Percentiles rank a stretch among this genome's conserved stretches.
These are phyloP conservation scores for Ips nitidus DNA, from an alignment of 1,140 invertebrate genomes.

Conservation along the genomic window DNA sequence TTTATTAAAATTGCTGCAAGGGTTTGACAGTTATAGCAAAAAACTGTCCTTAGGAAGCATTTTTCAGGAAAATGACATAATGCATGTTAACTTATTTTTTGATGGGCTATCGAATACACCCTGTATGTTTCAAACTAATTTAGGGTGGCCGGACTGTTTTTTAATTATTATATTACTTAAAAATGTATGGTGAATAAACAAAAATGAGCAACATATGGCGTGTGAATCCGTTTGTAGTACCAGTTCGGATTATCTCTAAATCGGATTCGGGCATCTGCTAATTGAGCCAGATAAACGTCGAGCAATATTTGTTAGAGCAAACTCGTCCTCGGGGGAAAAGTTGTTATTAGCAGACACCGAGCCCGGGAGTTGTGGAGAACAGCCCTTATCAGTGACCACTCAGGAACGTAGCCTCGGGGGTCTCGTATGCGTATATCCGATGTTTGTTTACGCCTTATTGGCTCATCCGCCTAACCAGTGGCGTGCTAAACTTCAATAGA, in stretches of 20 bases:
- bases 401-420: conserved; percentile 34
- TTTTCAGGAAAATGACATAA: too few species aligned
- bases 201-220: too few species aligned
- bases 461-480: conserved; percentile 1
- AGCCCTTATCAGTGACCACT: conserved; percentile 39
- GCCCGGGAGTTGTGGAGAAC: conserved; percentile 20
- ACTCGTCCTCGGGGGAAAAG: conserved; percentile 20
- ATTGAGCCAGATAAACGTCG: conserved; percentile 31
- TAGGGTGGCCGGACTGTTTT: too few species aligned
- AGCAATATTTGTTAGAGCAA: conserved; percentile 24
- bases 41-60: too few species aligned
- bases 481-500: too few species aligned
- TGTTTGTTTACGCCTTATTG: conserved; percentile 41
- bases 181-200: too few species aligned
- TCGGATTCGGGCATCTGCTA: conserved; percentile 18
- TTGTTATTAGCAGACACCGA: conserved; percentile 28
- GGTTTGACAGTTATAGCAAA: too few species aligned
- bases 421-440: conserved; percentile 29
- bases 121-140: too few species aligned
- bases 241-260: conserved; percentile 2
- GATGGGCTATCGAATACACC: too few species aligned
- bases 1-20: too few species aligned
- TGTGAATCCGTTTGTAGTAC: not conserved
- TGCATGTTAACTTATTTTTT: too few species aligned
- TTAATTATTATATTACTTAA: too few species aligned